Conservation (phyloP, 1,140 invertebrate genomes). For the Orchesella cincta region DNA sequence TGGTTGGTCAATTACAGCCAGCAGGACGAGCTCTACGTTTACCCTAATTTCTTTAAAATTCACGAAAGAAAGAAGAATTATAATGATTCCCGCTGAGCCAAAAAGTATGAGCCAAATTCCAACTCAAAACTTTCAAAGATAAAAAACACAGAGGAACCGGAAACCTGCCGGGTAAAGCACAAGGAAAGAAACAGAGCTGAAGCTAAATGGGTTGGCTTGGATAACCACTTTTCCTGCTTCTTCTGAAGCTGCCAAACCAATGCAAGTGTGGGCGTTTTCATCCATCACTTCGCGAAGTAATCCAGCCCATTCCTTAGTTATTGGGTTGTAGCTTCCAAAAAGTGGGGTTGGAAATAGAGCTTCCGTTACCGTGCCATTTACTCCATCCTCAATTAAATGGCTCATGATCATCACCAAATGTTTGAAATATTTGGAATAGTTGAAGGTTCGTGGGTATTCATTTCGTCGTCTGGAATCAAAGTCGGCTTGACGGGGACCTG, state of each 20-base stretch:
- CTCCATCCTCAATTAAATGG: background rate
- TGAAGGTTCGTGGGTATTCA: background rate
- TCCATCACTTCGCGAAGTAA: background rate
- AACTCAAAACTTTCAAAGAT: background rate
- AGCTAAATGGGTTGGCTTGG: background rate
- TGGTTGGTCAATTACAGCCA: background rate
- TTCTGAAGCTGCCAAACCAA: background rate
- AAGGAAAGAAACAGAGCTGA: background rate
- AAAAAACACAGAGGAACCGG: background rate
- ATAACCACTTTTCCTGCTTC: background rate
- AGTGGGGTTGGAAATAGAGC: background rate
- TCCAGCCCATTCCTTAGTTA: background rate
- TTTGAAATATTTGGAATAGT: background rate
- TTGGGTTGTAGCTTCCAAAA: background rate
- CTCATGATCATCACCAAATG: background rate
- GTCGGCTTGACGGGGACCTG: background rate
- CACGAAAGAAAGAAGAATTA: background rate
- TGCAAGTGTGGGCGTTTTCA: background rate
- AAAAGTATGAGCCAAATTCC: background rate
- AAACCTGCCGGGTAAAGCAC: background rate
- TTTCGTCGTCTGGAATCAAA: background rate
- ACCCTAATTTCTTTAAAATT: background rate
- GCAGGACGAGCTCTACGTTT: background rate
- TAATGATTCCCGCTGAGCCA: background rate
- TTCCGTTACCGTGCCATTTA: background rate